Conservation (phyloP, 2,888 invertebrate genomes). For the Icerya purchasi region DNA sequence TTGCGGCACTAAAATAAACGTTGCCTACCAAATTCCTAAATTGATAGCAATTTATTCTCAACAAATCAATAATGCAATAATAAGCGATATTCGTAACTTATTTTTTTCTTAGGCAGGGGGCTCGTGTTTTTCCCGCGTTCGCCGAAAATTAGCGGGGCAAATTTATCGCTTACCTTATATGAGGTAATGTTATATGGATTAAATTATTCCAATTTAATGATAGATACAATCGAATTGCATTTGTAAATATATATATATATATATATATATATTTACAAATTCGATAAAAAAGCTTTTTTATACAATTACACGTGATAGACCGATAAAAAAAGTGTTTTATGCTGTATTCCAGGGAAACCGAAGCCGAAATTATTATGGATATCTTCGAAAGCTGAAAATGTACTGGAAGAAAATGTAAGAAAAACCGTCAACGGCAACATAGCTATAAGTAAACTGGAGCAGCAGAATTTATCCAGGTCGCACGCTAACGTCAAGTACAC, state of each 20-base stretch:
- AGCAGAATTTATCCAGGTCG: conserved; percentile 46
- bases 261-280: not conserved
- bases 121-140: too few relatives aligned
- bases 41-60: too few relatives aligned
- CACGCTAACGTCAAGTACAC: conserved; percentile 68
- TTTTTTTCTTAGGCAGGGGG: too few relatives aligned
- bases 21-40: too few relatives aligned
- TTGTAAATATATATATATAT: not conserved
- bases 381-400: conserved; percentile 35
- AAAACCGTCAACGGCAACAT: conserved; percentile 36
- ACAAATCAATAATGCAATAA: too few relatives aligned
- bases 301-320: not conserved
- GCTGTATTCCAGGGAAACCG: conserved; percentile 43
- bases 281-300: not conserved
- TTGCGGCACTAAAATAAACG: too few relatives aligned
- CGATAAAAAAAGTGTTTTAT: not conserved
- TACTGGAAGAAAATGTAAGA: conserved; percentile 49
- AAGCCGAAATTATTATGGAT: conserved; percentile 69
- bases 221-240: too few relatives aligned
- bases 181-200: too few relatives aligned
- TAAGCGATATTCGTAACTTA: too few relatives aligned
- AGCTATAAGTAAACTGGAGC: conserved; percentile 54
- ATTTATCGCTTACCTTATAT: too few relatives aligned
- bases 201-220: too few relatives aligned
- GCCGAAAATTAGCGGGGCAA: too few relatives aligned